Evolutionary conservation across 2,113 vertebrate species (phyloP).

Genomic region (Aepyceros melampus): DNA sequence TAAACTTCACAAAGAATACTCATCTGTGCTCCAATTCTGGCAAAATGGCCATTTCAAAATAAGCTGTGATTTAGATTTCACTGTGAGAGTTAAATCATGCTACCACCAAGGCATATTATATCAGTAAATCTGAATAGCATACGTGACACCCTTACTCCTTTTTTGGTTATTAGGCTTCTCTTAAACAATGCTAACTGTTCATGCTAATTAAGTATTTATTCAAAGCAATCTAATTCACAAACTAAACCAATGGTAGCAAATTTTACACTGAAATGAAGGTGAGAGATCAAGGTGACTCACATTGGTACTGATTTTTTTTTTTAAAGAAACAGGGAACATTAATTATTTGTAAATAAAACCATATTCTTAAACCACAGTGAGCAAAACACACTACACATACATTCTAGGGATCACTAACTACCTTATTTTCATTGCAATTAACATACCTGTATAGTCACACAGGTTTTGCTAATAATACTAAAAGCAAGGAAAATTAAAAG

Average conservation of each 20-base stretch:
- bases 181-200: conserved; percentile 53
- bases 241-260: conserved; percentile 56
- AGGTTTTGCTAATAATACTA: conserved; percentile 33
- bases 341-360: conserved; percentile 52
- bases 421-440: neutral
- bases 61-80: conserved; percentile 6
- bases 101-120: conserved; percentile 37
- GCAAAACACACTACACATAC: conserved; percentile 71
- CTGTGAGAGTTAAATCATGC: neutral
- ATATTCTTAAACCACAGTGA: conserved; percentile 86
- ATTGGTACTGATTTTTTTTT: conserved; percentile 55
- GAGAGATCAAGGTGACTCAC: conserved; percentile 68
- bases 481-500: conserved; percentile 32
- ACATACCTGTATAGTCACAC: neutral
- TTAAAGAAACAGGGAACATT: conserved; percentile 50
- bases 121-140: conserved; percentile 6
- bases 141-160: neutral
- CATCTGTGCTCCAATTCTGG: neutral
- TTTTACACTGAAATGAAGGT: conserved; percentile 77
- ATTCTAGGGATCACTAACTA: conserved; percentile 45
- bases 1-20: conserved; percentile 36
- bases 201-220: conserved; percentile 44
- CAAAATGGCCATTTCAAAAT: conserved; percentile 54
- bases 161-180: neutral
- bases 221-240: conserved; percentile 65